Conservation (phyloP, 2,888 invertebrate species). For the Ophonus ardosiacus region DNA sequence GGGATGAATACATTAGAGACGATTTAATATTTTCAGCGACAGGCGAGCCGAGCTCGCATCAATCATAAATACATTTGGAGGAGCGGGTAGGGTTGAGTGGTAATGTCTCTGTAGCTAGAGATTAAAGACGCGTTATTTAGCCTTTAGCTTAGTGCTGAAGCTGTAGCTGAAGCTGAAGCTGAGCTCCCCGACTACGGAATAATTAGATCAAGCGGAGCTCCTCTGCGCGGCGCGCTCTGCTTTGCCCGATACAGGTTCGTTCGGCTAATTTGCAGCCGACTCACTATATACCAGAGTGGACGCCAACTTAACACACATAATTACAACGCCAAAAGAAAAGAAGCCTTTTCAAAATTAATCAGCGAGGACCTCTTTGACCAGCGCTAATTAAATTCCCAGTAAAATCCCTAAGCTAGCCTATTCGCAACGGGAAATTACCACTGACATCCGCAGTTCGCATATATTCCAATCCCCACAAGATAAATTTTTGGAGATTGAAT, state of each 20-base stretch:
- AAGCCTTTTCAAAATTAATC: constrained; percentile 69
- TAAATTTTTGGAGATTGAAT: no score
- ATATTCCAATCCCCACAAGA: background rate
- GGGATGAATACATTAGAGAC: constrained; percentile 63
- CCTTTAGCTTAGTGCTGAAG: constrained; percentile 73
- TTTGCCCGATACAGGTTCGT: constrained; percentile 67
- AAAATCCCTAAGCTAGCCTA: background rate
- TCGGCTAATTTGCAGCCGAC: constrained; percentile 70
- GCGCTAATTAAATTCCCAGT: constrained; percentile 53
- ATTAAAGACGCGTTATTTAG: constrained; percentile 75
- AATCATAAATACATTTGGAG: constrained; percentile 61
- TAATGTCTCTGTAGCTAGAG: constrained; percentile 66
- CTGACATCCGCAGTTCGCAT: background rate
- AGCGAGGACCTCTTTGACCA: constrained; percentile 60
- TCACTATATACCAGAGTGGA: constrained; percentile 31
- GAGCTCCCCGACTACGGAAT: constrained; percentile 69
- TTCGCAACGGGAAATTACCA: background rate
- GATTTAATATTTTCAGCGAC: constrained; percentile 63
- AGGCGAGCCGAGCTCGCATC: constrained; percentile 22
- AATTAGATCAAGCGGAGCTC: constrained; percentile 74
- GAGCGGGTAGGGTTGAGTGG: constrained; percentile 13
- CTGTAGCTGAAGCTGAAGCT: constrained; percentile 70
- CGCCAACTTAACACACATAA: constrained; percentile 73
- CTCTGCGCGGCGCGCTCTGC: constrained; percentile 67
- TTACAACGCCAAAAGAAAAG: constrained; percentile 73